Conservation (phyloP, 2,888 invertebrate species). For the Scaptomyza caliginosa region DNA sequence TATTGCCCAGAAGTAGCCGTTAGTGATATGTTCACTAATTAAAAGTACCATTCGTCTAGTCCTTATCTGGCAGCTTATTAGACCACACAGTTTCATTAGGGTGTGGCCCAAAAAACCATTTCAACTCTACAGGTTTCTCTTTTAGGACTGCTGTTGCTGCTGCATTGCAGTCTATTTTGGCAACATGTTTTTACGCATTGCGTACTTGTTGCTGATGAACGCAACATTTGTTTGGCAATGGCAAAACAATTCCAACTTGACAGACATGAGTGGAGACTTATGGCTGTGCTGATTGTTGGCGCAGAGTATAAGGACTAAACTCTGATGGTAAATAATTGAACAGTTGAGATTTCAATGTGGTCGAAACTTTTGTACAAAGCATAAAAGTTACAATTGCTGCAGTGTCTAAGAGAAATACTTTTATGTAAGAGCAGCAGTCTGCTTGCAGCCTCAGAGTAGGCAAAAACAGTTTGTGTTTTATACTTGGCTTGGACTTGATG, state of each 20-base stretch:
- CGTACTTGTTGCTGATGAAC: slow-evolving; percentile 56
- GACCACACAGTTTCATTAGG: not conserved
- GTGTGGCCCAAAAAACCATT: not conserved
- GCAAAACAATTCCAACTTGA: slow-evolving; percentile 13
- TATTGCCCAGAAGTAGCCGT: no score
- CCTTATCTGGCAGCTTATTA: not conserved
- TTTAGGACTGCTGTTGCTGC: not conserved
- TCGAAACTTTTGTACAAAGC: slow-evolving; percentile 26
- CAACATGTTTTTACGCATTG: slow-evolving; percentile 30
- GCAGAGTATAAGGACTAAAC: slow-evolving; percentile 16
- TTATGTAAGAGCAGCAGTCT: not conserved
- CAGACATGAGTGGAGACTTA: not conserved
- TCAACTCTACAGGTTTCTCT: slow-evolving; percentile 10
- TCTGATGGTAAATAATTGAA: slow-evolving; percentile 49
- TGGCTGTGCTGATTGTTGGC: slow-evolving; percentile 27
- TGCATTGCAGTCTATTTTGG: not conserved
- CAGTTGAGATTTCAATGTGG: slow-evolving; percentile 40
- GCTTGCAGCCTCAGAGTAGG: not conserved
- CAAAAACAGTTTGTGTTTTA: not conserved
- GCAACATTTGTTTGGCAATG: slow-evolving; percentile 1
- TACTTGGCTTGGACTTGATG: slow-evolving; percentile 21
- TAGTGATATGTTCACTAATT: not conserved
- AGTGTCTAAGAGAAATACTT: slow-evolving; percentile 4
- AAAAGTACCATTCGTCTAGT: not conserved
- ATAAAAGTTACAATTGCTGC: slow-evolving; percentile 42